These are phyloP conservation scores for Microtus richardsoni DNA, from an alignment of 2,113 vertebrate species.

Conservation along the genomic window DNA sequence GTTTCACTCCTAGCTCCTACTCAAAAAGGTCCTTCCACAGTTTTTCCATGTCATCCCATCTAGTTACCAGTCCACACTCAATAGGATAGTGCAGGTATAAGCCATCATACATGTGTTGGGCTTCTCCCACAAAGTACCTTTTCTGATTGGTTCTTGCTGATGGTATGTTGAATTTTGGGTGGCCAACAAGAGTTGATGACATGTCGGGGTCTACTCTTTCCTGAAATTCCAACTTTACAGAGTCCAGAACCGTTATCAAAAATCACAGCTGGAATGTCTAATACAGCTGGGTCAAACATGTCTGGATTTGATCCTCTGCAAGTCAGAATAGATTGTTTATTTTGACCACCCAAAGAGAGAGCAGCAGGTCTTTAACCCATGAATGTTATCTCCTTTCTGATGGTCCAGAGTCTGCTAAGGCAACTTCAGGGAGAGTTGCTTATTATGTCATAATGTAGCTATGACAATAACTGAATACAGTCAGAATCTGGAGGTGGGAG, in stretches of 20 bases:
- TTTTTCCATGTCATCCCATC: constrained; percentile 75
- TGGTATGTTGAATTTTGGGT: not conserved
- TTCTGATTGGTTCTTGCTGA: not conserved
- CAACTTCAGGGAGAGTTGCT: not conserved
- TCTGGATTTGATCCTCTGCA: not conserved
- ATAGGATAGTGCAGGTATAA: constrained; percentile 12
- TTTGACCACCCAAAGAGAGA: not conserved
- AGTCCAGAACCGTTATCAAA: constrained; percentile 79
- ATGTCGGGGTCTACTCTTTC: constrained; percentile 51
- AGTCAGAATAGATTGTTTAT: constrained; percentile 3
- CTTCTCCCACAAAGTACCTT: not conserved
- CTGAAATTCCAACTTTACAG: constrained; percentile 70
- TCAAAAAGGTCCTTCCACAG: constrained; percentile 78
- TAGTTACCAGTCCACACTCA: constrained; percentile 61
- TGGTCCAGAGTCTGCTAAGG: not conserved
- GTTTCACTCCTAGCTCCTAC: constrained; percentile 54
- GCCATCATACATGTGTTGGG: constrained; percentile 32
- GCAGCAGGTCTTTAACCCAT: not conserved
- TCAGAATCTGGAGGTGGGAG: not conserved
- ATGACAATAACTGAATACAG: not conserved
- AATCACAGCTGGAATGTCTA: constrained; percentile 67
- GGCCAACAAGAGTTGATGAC: constrained; percentile 48
- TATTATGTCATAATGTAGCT: constrained; percentile 47
- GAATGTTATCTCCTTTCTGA: not conserved
- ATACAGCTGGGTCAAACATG: constrained; percentile 48